Conservation (phyloP, 2,113 vertebrate species). For the Sturnira hondurensis region DNA sequence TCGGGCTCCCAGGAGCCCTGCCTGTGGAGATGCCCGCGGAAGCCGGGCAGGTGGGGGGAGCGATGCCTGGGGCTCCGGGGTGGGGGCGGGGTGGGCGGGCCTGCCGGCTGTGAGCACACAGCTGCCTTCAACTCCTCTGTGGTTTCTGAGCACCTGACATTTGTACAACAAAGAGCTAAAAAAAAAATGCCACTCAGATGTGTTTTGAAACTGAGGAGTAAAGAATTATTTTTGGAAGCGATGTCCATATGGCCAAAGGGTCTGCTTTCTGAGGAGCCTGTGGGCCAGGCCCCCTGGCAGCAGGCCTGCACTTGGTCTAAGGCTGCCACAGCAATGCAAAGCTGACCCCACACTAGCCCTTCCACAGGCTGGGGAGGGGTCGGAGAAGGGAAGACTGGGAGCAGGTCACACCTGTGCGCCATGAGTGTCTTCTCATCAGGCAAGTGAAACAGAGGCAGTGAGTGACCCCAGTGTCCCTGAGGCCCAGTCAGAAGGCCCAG, state of each 20-base stretch:
- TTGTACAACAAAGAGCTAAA: neutral
- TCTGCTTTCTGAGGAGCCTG: neutral
- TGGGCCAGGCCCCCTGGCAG: neutral
- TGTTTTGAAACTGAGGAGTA: neutral
- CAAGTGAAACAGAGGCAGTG: too few species aligned
- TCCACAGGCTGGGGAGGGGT: neutral
- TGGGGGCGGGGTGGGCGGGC: neutral
- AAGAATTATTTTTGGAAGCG: neutral
- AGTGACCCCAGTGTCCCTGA: too few species aligned
- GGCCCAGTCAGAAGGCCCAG: neutral
- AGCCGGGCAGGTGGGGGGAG: neutral
- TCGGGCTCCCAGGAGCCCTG: neutral
- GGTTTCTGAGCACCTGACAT: neutral
- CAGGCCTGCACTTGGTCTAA: neutral
- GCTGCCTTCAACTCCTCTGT: neutral
- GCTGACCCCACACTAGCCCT: neutral
- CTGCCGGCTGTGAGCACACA: neutral
- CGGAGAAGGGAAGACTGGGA: neutral
- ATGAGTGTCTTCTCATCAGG: neutral
- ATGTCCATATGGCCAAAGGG: too few species aligned
- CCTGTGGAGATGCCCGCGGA: neutral
- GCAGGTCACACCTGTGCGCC: neutral
- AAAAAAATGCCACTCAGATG: neutral
- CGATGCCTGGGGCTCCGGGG: neutral
- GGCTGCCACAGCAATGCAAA: neutral